Conservation (phyloP, 2,797 vertebrate genomes). For the Intellagama lesueurii region DNA sequence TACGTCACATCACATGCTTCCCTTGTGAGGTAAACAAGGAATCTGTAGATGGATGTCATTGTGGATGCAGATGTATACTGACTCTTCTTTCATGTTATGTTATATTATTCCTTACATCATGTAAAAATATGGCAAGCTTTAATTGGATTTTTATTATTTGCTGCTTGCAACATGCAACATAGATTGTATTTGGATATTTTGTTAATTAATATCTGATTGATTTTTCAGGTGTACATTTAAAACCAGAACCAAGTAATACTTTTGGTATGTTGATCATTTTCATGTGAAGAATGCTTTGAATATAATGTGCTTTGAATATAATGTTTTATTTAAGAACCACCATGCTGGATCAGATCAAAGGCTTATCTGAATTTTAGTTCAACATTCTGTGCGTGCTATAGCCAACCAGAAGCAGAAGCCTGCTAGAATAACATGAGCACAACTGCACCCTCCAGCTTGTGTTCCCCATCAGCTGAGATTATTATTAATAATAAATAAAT, state of each 20-base stretch:
- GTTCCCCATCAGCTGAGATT: too few species aligned
- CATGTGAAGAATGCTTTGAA: not conserved
- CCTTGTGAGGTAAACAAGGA: not conserved
- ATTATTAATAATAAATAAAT: too few species aligned
- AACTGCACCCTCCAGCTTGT: too few species aligned
- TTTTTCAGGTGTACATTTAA: slow-evolving; percentile 81
- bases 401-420: too few species aligned
- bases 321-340: too few species aligned
- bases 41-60: not conserved
- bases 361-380: too few species aligned
- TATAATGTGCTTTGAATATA: not conserved
- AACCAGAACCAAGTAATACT: slow-evolving; percentile 74
- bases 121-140: not conserved
- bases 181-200: not conserved
- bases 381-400: too few species aligned
- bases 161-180: not conserved
- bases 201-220: slow-evolving; percentile 5
- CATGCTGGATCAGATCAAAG: too few species aligned
- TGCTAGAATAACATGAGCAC: too few species aligned
- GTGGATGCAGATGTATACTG: not conserved
- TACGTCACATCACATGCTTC: not conserved
- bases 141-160: not conserved
- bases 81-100: not conserved
- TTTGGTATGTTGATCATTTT: slow-evolving; percentile 67
- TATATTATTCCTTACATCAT: not conserved